Conservation (phyloP, 2,113 vertebrate genomes). For the Fregetta grallaria region DNA sequence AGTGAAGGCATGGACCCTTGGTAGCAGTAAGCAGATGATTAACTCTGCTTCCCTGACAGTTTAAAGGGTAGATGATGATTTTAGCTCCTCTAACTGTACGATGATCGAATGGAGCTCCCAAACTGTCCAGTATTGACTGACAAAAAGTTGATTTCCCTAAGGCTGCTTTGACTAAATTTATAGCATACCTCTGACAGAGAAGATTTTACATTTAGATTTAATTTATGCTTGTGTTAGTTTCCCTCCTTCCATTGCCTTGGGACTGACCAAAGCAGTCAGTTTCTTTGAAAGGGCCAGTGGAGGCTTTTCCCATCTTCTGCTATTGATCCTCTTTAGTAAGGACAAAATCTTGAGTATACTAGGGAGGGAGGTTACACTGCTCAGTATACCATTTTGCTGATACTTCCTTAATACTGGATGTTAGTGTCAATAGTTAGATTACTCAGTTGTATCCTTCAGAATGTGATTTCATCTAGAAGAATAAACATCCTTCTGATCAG, state of each 20-base stretch:
- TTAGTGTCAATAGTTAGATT: not conserved
- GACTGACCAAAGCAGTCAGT: not conserved
- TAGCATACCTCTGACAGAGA: not conserved
- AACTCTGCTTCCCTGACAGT: not conserved
- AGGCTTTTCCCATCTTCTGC: not conserved
- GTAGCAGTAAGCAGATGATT: not conserved
- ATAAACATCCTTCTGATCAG: not conserved
- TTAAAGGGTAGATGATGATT: not conserved
- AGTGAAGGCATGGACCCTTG: not conserved
- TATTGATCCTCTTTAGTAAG: not conserved
- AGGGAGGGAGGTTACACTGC: not conserved
- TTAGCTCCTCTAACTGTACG: not conserved
- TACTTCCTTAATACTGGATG: not conserved
- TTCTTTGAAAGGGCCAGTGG: not conserved
- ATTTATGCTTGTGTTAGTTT: slow-evolving; percentile 7
- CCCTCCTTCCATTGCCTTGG: not conserved
- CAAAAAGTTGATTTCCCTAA: slow-evolving; percentile 53
- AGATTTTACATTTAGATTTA: not conserved
- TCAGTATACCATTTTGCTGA: not conserved
- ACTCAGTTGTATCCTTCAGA: not conserved
- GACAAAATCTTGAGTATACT: not conserved
- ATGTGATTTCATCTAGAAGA: not conserved
- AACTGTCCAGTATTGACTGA: not conserved
- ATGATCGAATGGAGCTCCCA: not conserved
- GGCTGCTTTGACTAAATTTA: slow-evolving; percentile 17